Conservation (phyloP, 1,140 invertebrate species). For the Acromyrmex echinatior region DNA sequence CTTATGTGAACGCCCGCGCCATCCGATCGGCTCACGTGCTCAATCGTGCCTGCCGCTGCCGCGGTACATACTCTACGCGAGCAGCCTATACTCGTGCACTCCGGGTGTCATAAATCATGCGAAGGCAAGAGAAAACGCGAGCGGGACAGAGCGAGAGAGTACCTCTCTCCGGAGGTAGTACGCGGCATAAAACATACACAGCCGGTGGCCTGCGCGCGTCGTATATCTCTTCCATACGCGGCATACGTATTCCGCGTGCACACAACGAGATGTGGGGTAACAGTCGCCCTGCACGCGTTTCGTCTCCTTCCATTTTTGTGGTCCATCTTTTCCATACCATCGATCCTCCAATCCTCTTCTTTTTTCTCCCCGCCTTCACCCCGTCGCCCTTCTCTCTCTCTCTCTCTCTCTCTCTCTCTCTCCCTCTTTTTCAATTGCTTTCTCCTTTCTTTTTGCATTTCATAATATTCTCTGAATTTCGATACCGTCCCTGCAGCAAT, state of each 20-base stretch:
- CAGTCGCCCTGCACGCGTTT: slow-evolving; percentile 67
- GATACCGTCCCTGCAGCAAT: slow-evolving; percentile 24
- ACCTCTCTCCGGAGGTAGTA: slow-evolving; percentile 33
- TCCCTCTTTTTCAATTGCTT: background rate
- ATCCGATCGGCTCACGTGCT: background rate
- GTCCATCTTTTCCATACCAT: slow-evolving; percentile 69
- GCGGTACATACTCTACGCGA: background rate
- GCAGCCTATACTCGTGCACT: slow-evolving; percentile 26
- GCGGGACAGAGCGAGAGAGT: slow-evolving; percentile 31
- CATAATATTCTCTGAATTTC: slow-evolving; percentile 64
- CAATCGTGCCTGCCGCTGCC: background rate
- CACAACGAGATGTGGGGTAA: background rate
- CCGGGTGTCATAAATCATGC: slow-evolving; percentile 65
- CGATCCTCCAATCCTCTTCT: slow-evolving; percentile 65
- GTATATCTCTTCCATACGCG: slow-evolving; percentile 74
- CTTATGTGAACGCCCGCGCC: background rate
- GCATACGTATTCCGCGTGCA: slow-evolving; percentile 35
- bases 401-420: background rate
- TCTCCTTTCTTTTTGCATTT: slow-evolving; percentile 41
- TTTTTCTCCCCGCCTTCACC: slow-evolving; percentile 12
- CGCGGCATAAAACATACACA: slow-evolving; percentile 77
- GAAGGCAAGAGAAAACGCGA: slow-evolving; percentile 50
- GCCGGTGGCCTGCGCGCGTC: slow-evolving; percentile 64
- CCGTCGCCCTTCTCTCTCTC: background rate
- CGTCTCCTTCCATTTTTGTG: slow-evolving; percentile 75